phyloP scores from a whole-genome alignment of 2,888 invertebrate genomes.

The Proisotoma minuta region DNA sequence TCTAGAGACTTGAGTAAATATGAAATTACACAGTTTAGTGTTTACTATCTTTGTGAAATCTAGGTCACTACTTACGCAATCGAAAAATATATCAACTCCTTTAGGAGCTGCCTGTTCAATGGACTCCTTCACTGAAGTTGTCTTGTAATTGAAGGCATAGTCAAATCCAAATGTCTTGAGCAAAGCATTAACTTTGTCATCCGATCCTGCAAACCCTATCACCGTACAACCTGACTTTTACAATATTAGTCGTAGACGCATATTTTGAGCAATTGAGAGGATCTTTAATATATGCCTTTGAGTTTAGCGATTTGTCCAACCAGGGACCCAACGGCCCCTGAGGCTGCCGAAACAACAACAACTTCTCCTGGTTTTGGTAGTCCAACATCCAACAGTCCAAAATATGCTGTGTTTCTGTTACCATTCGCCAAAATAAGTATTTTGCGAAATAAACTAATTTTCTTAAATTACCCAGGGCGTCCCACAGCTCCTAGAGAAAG shows the following conservation, averaged over 20 bases:
- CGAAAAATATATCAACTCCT: slow-evolving; percentile 70
- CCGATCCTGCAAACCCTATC: slow-evolving; percentile 66
- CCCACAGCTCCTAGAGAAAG: slow-evolving; percentile 64
- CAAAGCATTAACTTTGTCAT: slow-evolving; percentile 68
- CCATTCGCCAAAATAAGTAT: background rate
- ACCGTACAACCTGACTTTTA: slow-evolving; percentile 62
- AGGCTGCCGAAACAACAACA: slow-evolving; percentile 68
- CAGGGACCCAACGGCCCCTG: slow-evolving; percentile 72
- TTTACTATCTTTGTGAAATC: too few relatives aligned
- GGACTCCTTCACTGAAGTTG: slow-evolving; percentile 54
- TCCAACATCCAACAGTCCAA: slow-evolving; percentile 67
- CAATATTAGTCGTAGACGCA: too few relatives aligned
- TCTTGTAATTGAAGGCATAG: slow-evolving; percentile 68
- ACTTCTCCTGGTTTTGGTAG: slow-evolving; percentile 67
- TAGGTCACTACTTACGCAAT: slow-evolving; percentile 60
- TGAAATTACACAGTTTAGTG: too few relatives aligned
- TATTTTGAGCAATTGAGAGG: background rate
- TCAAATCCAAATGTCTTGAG: slow-evolving; percentile 63
- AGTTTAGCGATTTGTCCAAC: slow-evolving; percentile 75
- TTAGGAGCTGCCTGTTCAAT: slow-evolving; percentile 62
- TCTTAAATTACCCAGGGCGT: slow-evolving; percentile 62
- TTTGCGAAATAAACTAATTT: slow-evolving; percentile 1
- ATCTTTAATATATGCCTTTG: slow-evolving; percentile 52
- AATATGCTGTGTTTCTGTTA: slow-evolving; percentile 67
- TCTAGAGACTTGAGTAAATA: too few relatives aligned